Evolutionary conservation across 2,888 invertebrate species (phyloP), one percentile per base, ranked within the genome.

Genomic region (Nemotelus nigrinus): DNA sequence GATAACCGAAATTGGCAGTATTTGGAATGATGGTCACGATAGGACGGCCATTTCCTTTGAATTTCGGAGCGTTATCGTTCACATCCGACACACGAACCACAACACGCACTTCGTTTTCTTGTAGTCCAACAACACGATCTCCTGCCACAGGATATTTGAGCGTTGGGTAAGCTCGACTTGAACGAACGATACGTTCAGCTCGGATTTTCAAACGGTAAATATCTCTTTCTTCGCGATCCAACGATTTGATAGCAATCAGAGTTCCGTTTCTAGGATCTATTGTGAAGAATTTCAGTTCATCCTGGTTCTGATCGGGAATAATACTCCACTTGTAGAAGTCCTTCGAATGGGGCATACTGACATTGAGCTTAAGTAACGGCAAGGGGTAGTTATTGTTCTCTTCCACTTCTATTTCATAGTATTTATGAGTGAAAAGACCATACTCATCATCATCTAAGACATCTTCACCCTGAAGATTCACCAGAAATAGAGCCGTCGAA

Each of bases 11-110:
- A 79, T 91, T 91, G 5, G 94, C 95, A 47, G 93, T 92, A 0
- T 94, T 91, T 0, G 95, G 94, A 79, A 96, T 92, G 0, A 95
- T 95, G 0, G 95, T 94, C 0, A 96, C 92, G 80, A 95, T 90
- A 0, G 96, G 95, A 50, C 93, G 89, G 2, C 94, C 94, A 77
- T 91, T 91, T 58, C 91, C 91, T 2, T 90, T 90, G 84, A 96
- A 96, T 82, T 89, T 91, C 0, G 96, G 96, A 2, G 92, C 88
- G 84, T 96, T 95, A 83, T 96, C 96, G 83, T 96, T 96, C 0
- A 93, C 91, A 85, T 96, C 96, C 67, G 91, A 90, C 77, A 96
- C 91, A 82, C 92, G 89, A 0, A 96, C 90, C 1, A 95, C 90
- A 1, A 96, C 90, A 84, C 94, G 93, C 2, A 94, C 94, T 85